Percentiles rank a stretch among this genome's conserved stretches.
phyloP scores from a whole-genome alignment of 1,140 invertebrate genomes.

The Drosophila mauritiana region DNA sequence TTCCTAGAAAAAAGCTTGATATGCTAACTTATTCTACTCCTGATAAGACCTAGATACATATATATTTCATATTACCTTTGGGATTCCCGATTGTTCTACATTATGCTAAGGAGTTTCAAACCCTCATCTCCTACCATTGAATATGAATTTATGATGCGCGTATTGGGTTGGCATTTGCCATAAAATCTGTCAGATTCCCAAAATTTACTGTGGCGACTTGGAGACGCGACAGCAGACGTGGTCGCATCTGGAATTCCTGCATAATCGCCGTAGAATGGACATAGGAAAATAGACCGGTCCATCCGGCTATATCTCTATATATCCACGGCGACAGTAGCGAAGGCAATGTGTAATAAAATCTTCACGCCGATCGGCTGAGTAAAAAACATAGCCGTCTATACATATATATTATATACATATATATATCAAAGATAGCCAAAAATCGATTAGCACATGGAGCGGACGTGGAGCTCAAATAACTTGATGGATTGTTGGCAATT shows the following conservation, averaged over 20 bases:
- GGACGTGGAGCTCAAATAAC: slow-evolving; percentile 29
- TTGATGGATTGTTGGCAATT: slow-evolving; percentile 79
- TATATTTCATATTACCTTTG: neutral
- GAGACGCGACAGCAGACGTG: slow-evolving; percentile 46
- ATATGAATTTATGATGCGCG: slow-evolving; percentile 47
- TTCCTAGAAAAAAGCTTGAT: too few relatives aligned
- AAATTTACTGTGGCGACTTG: slow-evolving; percentile 77
- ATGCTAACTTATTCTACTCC: neutral
- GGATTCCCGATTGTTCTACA: neutral
- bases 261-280: slow-evolving; percentile 54
- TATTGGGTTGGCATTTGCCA: slow-evolving; percentile 31
- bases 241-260: slow-evolving; percentile 69
- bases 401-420: slow-evolving; percentile 28
- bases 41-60: too few relatives aligned
- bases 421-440: slow-evolving; percentile 10
- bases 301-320: slow-evolving; percentile 25
- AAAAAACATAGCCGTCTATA: slow-evolving; percentile 25
- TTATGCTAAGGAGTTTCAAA: neutral
- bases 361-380: slow-evolving; percentile 46
- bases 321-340: slow-evolving; percentile 55
- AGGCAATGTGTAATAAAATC: slow-evolving; percentile 71
- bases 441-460: slow-evolving; percentile 55
- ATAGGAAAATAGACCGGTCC: slow-evolving; percentile 69
- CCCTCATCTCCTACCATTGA: slow-evolving; percentile 5
- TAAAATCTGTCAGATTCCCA: slow-evolving; percentile 67